Conservation (phyloP, 2,113 vertebrate species). For the Xiphorhynchus elegans region DNA sequence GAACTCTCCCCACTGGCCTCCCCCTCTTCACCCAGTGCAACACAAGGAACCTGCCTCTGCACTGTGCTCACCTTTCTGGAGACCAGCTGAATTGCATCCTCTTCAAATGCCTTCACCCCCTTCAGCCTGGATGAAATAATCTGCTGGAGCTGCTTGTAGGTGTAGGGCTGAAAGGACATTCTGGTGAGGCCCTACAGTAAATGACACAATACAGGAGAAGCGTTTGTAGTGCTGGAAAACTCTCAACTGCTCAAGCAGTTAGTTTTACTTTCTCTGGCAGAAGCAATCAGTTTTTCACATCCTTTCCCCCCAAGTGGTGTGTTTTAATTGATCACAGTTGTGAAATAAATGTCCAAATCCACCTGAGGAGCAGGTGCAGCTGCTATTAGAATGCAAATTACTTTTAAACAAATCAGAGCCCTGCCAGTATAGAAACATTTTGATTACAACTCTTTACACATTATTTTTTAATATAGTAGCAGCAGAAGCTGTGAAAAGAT, state of each 20-base stretch:
- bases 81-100: slow-evolving; percentile 92
- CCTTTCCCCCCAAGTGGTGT: background rate
- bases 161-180: slow-evolving; percentile 98
- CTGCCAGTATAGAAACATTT: background rate
- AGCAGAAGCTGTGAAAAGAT: background rate
- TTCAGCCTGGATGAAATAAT: slow-evolving; percentile 89
- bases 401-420: background rate
- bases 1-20: background rate
- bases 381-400: background rate
- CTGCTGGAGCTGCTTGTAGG: slow-evolving; percentile 91
- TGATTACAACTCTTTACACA: background rate
- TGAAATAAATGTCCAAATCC: background rate
- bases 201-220: background rate
- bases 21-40: fast-evolving
- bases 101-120: slow-evolving; percentile 88
- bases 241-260: background rate
- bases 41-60: background rate
- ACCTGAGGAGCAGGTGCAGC: background rate
- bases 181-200: slow-evolving; percentile 88
- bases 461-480: background rate
- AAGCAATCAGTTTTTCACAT: background rate
- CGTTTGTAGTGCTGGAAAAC: background rate
- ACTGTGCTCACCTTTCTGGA: slow-evolving; percentile 88
- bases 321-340: background rate
- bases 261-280: background rate